phyloP scores from a whole-genome alignment of 2,113 vertebrate genomes.

The Peucedramus taeniatus region DNA sequence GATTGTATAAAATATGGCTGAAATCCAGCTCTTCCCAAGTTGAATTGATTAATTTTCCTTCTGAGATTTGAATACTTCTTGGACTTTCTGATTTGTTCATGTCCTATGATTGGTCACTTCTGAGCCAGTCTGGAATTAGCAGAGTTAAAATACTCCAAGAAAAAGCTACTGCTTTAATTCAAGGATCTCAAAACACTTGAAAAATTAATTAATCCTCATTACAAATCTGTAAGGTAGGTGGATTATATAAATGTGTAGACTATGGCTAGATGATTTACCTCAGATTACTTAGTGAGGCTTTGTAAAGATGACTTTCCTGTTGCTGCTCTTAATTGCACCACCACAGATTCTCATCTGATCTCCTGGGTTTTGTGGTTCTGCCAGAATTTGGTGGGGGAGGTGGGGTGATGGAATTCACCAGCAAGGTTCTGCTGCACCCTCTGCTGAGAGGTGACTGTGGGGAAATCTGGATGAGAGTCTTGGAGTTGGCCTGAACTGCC shows the following conservation, averaged over 20 bases:
- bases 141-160: not conserved
- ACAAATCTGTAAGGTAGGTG: not conserved
- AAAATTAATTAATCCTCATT: not conserved
- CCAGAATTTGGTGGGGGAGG: not conserved
- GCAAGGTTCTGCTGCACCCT: not conserved
- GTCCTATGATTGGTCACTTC: not conserved
- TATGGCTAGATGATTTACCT: not conserved
- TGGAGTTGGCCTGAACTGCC: not conserved
- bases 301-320: not conserved
- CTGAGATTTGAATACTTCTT: not conserved
- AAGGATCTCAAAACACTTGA: not conserved
- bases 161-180: not conserved
- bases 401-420: not conserved
- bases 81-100: not conserved
- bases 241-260: not conserved
- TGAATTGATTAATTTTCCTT: not conserved
- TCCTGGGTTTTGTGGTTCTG: not conserved
- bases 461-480: not conserved
- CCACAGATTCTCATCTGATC: not conserved
- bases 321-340: rapidly evolving
- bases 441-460: not conserved
- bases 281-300: not conserved
- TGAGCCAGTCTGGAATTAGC: not conserved
- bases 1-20: not conserved
- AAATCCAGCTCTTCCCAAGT: not conserved